Percentiles rank a stretch among this genome's conserved stretches.
These are phyloP conservation scores for Actenoides hombroni DNA, from an alignment of 2,113 vertebrate genomes.

Conservation along the genomic window DNA sequence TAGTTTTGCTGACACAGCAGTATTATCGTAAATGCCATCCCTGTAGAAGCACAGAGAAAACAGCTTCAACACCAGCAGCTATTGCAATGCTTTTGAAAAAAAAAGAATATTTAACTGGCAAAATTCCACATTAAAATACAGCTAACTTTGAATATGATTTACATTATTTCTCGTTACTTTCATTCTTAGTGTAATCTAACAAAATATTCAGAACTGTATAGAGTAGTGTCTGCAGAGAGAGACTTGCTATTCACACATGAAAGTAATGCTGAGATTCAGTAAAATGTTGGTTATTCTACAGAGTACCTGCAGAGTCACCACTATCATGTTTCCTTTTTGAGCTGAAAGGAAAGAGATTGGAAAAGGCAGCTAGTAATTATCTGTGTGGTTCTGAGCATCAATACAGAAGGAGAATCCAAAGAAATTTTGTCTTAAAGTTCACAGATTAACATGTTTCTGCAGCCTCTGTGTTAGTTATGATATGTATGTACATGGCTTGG, in stretches of 20 bases:
- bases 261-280: slow-evolving; percentile 53
- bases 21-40: slow-evolving; percentile 21
- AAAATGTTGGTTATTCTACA: slow-evolving; percentile 4
- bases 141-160: slow-evolving; percentile 56
- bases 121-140: slow-evolving; percentile 68
- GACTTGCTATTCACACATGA: background rate
- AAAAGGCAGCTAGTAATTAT: slow-evolving; percentile 30
- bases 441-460: background rate
- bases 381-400: background rate
- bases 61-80: slow-evolving; percentile 52
- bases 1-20: slow-evolving; percentile 50
- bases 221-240: slow-evolving; percentile 55
- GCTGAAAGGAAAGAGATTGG: slow-evolving; percentile 26
- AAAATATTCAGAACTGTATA: slow-evolving; percentile 44
- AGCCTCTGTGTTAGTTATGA: background rate
- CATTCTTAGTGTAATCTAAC: slow-evolving; percentile 66
- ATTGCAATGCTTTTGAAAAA: slow-evolving; percentile 17
- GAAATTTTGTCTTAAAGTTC: background rate
- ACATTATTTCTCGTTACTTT: slow-evolving; percentile 66
- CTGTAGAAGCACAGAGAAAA: slow-evolving; percentile 6
- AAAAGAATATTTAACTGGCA: slow-evolving; percentile 41
- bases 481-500: background rate
- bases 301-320: slow-evolving; percentile 39
- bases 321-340: background rate
- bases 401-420: background rate